Conservation (phyloP, 2,113 vertebrate species). For the Anhinga rufa region DNA sequence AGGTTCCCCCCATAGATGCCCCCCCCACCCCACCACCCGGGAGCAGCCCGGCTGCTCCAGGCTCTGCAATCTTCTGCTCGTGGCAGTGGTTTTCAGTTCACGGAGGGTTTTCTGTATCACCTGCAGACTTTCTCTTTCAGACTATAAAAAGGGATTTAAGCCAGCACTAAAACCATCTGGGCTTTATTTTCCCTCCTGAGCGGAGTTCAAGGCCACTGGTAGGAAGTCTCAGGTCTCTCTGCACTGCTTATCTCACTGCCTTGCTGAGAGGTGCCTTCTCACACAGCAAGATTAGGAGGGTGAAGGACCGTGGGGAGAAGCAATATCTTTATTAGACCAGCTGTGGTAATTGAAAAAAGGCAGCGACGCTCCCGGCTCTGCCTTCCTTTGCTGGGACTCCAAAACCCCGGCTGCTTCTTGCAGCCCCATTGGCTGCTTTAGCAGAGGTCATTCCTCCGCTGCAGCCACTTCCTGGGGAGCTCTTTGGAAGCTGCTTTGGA, state of each 20-base stretch:
- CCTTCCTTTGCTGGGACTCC: not conserved
- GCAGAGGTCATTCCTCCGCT: not conserved
- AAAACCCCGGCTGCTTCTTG: not conserved
- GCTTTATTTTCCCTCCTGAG: not conserved
- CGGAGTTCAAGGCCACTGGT: not conserved
- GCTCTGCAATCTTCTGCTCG: not conserved
- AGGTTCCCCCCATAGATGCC: not conserved
- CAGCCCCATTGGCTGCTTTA: not conserved
- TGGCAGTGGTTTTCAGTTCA: not conserved
- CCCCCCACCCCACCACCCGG: not conserved
- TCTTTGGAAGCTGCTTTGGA: not conserved
- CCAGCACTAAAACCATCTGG: not conserved
- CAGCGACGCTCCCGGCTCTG: accelerated
- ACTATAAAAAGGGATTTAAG: not conserved
- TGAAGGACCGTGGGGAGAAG: not conserved
- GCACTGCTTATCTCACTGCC: not conserved
- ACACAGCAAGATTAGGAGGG: not conserved
- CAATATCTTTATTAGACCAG: not conserved
- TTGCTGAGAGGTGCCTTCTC: not conserved
- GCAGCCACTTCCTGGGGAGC: not conserved
- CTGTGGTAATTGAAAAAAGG: not conserved
- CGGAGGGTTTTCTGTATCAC: not conserved
- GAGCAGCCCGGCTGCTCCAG: not conserved
- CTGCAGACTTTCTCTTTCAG: constrained; percentile 4
- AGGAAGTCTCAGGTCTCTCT: not conserved